Evolutionary conservation across 2,113 vertebrate species (phyloP).

Genomic region (Ramphastos sulfuratus): DNA sequence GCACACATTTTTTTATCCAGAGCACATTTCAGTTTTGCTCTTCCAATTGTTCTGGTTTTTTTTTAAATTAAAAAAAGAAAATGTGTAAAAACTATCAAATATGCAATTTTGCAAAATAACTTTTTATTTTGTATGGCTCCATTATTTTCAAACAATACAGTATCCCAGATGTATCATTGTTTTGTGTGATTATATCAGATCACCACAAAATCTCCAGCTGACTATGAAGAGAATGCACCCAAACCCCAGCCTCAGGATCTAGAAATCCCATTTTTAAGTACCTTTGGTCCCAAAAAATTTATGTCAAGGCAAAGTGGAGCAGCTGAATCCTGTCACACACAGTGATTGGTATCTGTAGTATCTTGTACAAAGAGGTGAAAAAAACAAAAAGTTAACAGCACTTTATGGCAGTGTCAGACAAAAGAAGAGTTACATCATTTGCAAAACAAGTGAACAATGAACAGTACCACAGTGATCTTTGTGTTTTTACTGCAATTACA

Average conservation of each 20-base stretch:
- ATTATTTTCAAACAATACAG: constrained; percentile 46
- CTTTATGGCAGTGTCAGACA: constrained; percentile 43
- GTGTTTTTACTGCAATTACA: constrained; percentile 17
- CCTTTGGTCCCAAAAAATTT: constrained; percentile 75
- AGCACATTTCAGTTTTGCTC: constrained; percentile 37
- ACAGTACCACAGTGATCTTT: background rate
- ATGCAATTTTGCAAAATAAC: constrained; percentile 66
- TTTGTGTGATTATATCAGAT: constrained; percentile 1
- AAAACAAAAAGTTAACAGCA: constrained; percentile 14
- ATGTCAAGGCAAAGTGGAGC: constrained; percentile 33
- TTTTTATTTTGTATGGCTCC: constrained; percentile 67
- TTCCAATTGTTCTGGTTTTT: constrained; percentile 20
- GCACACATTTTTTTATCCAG: constrained; percentile 36
- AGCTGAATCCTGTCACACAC: constrained; percentile 31
- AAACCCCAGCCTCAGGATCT: background rate
- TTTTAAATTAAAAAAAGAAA: constrained; percentile 42
- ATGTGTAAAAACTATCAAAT: constrained; percentile 67
- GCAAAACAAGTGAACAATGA: constrained; percentile 31
- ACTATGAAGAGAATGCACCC: background rate
- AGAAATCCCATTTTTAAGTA: constrained; percentile 55
- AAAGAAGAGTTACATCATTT: background rate
- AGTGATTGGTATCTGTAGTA: constrained; percentile 30
- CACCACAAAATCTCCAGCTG: constrained; percentile 26
- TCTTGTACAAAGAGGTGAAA: constrained; percentile 26
- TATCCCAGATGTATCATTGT: constrained; percentile 8